phyloP scores from a whole-genome alignment of 2,113 vertebrate species.

The Pteropus alecto region DNA sequence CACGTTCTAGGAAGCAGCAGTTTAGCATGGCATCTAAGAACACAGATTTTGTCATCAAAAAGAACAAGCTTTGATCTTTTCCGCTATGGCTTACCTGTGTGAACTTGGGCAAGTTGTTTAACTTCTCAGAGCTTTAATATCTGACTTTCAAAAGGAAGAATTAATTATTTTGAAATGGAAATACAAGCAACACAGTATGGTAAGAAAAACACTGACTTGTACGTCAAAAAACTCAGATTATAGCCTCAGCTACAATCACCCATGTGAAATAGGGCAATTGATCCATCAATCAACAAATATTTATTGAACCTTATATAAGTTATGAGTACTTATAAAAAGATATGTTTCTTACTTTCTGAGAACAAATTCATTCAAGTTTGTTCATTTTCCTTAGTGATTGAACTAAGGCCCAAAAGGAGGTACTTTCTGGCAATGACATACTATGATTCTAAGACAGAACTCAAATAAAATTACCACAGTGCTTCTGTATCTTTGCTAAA shows the following conservation, averaged over 20 bases:
- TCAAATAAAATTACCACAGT: not conserved
- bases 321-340: not conserved
- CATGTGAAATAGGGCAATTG: not conserved
- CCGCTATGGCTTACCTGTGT: not conserved
- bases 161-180: constrained; percentile 6
- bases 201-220: constrained; percentile 15
- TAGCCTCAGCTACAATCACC: not conserved
- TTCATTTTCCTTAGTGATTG: not conserved
- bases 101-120: not conserved
- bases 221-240: constrained; percentile 1
- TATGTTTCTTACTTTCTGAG: not conserved
- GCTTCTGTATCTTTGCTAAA: constrained; percentile 20
- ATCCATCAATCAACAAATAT: not conserved
- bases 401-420: not conserved
- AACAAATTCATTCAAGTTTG: constrained; percentile 6
- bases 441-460: not conserved
- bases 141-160: not conserved
- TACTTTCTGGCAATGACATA: not conserved
- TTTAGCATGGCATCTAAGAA: not conserved
- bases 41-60: not conserved
- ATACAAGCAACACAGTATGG: not conserved
- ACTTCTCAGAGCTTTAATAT: constrained; percentile 9
- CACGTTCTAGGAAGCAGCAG: not conserved
- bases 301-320: not conserved
- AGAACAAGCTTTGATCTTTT: not conserved